Evolutionary conservation across 1,140 invertebrate genomes (phyloP).

Genomic region (Formica selysi): DNA sequence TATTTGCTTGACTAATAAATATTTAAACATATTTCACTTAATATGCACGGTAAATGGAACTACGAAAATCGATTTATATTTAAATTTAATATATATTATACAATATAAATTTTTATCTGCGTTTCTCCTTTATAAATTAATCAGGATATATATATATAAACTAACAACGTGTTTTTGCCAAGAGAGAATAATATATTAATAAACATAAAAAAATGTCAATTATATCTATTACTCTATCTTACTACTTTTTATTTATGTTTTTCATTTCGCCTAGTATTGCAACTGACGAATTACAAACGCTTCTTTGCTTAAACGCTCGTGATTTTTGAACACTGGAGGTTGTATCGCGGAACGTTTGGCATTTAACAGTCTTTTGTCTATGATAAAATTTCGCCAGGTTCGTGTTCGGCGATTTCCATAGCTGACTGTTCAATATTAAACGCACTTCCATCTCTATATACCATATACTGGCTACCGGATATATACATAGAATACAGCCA

Average conservation of each 20-base stretch:
- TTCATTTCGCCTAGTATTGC: not conserved
- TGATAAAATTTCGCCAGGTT: not conserved
- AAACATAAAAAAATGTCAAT: not conserved
- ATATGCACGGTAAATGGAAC: not conserved
- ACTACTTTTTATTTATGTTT: not conserved
- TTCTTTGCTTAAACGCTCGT: not conserved
- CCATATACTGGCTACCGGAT: not conserved
- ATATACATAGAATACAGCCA: not conserved
- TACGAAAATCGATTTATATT: not conserved
- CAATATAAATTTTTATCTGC: not conserved
- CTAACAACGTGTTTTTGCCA: not conserved
- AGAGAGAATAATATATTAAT: not conserved
- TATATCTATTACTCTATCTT: not conserved
- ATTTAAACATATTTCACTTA: conserved; percentile 6
- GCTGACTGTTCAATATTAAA: not conserved
- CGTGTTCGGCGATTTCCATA: not conserved
- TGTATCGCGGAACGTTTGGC: not conserved
- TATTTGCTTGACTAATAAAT: not conserved
- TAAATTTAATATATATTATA: conserved; percentile 23
- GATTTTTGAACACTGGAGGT: not conserved
- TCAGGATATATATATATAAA: no score
- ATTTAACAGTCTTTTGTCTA: not conserved
- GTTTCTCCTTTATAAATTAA: not conserved
- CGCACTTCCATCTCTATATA: not conserved
- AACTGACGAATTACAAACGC: not conserved